Evolutionary conservation across 2,797 vertebrate genomes (phyloP).

Genomic region (Crocodylus rhombifer): DNA sequence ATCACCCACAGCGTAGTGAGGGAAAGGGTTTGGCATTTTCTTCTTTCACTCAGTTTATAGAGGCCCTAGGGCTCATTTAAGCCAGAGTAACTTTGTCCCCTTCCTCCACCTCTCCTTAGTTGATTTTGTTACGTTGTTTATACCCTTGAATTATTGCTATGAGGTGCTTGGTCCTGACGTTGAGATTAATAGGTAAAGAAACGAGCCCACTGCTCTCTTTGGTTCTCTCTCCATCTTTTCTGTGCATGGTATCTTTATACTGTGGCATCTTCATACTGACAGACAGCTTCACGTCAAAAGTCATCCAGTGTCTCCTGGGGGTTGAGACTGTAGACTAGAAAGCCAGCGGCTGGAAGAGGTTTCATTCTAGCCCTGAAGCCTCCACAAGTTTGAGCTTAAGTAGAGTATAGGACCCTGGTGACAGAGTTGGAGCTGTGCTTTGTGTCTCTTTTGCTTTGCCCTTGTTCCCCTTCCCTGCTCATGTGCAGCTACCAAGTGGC

Average conservation of each 20-base stretch:
- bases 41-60: constrained; percentile 33
- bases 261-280: neutral
- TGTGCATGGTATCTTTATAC: neutral
- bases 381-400: neutral
- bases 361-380: neutral
- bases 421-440: neutral
- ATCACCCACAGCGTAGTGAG: neutral
- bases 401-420: neutral
- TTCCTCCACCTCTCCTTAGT: neutral
- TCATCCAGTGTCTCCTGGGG: neutral
- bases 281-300: neutral
- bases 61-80: constrained; percentile 7
- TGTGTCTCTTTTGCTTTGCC: neutral
- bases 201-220: neutral
- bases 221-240: neutral
- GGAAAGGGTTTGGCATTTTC: constrained; percentile 44
- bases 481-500: neutral
- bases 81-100: neutral
- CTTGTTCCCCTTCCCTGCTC: neutral
- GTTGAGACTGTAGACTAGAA: neutral
- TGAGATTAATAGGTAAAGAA: neutral
- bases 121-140: neutral
- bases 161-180: neutral
- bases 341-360: neutral
- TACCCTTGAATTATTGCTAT: constrained; percentile 20